A percentile compares a stretch with the other conserved stretches of the same genome.
Evolutionary conservation across 2,113 vertebrate species (phyloP).

Genomic region (Tachuris rubrigastra): DNA sequence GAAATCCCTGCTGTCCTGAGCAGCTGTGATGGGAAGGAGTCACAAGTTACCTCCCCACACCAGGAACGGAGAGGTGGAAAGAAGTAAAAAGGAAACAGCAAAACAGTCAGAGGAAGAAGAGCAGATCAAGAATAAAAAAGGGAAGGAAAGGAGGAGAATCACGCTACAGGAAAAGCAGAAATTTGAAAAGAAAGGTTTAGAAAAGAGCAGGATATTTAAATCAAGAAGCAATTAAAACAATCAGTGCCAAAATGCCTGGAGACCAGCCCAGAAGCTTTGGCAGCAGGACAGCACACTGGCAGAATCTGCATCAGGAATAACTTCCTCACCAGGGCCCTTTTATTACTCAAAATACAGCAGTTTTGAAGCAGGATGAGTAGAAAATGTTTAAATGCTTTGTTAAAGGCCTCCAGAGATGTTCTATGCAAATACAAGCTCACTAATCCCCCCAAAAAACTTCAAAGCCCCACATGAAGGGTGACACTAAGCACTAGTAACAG

Average conservation of each 20-base stretch:
- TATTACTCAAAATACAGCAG: not conserved
- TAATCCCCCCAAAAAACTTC: not conserved
- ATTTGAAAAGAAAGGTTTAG: not conserved
- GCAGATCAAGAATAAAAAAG: not conserved
- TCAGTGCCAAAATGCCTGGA: not conserved
- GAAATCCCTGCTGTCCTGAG: not conserved
- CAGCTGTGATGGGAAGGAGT: not conserved
- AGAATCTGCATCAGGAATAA: not conserved
- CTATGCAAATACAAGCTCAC: not conserved
- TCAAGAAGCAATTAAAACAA: slow-evolving; percentile 15
- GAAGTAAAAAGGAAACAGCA: not conserved
- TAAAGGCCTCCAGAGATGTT: not conserved
- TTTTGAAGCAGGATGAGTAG: not conserved
- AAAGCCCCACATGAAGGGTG: not conserved
- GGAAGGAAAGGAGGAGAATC: not conserved
- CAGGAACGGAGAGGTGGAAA: not conserved
- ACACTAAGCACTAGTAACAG: not conserved
- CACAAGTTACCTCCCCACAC: not conserved
- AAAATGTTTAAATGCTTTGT: not conserved
- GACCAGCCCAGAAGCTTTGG: not conserved
- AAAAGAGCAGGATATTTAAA: not conserved
- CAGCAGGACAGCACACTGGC: not conserved
- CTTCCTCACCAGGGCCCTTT: not conserved
- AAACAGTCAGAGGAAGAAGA: not conserved
- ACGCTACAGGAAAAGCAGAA: not conserved